Percentiles rank a stretch among this genome's conserved stretches.
phyloP scores from a whole-genome alignment of 2,888 invertebrate species.

The Isoperla grammatica region DNA sequence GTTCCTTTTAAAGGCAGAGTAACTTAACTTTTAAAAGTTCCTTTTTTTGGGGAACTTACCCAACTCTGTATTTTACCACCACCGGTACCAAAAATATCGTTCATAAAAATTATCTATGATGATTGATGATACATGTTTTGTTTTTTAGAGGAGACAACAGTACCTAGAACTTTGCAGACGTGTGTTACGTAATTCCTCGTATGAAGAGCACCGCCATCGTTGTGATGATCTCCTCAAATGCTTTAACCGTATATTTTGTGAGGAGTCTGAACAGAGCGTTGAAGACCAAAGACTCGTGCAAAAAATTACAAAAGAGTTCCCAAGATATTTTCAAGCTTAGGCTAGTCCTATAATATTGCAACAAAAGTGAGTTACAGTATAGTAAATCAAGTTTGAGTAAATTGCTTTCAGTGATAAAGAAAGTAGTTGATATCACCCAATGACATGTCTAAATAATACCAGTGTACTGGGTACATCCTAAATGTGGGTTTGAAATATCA shows the following conservation, averaged over 20 bases:
- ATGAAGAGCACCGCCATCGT: slow-evolving; percentile 72
- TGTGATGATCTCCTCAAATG: slow-evolving; percentile 76
- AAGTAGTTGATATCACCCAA: no score
- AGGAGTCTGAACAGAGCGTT: slow-evolving; percentile 68
- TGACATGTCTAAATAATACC: no score
- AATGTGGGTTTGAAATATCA: no score
- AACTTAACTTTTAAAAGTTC: no score
- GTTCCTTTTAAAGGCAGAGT: no score
- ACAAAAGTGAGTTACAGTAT: not conserved
- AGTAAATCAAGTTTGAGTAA: not conserved
- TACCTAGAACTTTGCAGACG: slow-evolving; percentile 75
- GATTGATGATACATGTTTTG: no score
- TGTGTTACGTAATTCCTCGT: slow-evolving; percentile 75
- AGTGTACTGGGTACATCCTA: no score
- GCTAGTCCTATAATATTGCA: not conserved
- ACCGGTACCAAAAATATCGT: no score
- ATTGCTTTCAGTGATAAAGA: slow-evolving; percentile 2
- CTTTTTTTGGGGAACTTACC: no score
- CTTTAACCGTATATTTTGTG: slow-evolving; percentile 81
- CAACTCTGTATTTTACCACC: no score
- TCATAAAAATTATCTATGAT: no score
- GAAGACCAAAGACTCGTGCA: slow-evolving; percentile 72
- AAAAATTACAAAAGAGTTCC: slow-evolving; percentile 80
- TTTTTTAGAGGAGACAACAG: slow-evolving; percentile 60
- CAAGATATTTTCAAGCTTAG: slow-evolving; percentile 49